These are phyloP conservation scores for Oscheius sp. DNA, from an alignment of 2,888 invertebrate genomes.

Conservation along the genomic window DNA sequence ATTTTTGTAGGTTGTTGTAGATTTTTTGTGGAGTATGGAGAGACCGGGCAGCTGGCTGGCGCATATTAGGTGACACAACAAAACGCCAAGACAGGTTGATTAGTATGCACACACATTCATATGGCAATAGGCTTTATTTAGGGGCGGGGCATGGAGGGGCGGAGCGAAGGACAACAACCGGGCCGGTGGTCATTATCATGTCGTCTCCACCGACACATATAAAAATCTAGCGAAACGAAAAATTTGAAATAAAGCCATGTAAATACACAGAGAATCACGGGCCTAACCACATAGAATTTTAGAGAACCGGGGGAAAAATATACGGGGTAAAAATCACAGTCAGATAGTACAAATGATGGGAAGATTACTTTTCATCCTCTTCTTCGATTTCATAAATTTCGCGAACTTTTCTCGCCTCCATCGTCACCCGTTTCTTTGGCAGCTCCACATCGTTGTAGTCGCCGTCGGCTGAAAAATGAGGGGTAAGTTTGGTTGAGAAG, in stretches of 20 bases:
- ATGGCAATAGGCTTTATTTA: neutral
- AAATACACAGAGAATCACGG: neutral
- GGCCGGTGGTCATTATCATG: neutral
- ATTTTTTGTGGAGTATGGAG: neutral
- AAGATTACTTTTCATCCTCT: slow-evolving; percentile 60
- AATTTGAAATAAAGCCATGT: neutral
- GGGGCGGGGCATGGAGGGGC: neutral
- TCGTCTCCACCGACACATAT: neutral
- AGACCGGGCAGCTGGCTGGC: neutral
- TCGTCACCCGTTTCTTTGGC: slow-evolving; percentile 51
- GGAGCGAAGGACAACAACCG: neutral
- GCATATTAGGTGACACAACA: neutral
- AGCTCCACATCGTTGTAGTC: slow-evolving; percentile 61
- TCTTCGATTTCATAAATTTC: slow-evolving; percentile 69
- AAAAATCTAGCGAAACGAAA: neutral
- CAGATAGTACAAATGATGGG: slow-evolving; percentile 11
- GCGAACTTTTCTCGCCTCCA: slow-evolving; percentile 62
- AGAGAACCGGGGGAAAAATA: neutral
- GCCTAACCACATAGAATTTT: neutral
- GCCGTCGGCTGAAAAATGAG: slow-evolving; percentile 57
- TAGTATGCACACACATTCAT: neutral
- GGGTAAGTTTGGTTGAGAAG: too few relatives aligned
- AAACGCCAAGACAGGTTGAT: neutral
- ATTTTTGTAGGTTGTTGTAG: neutral
- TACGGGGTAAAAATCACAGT: slow-evolving; percentile 13